Evolutionary conservation across 2,888 invertebrate genomes (phyloP), one percentile per base, ranked within the genome.

Genomic region (Caenorhabditis plicata): DNA sequence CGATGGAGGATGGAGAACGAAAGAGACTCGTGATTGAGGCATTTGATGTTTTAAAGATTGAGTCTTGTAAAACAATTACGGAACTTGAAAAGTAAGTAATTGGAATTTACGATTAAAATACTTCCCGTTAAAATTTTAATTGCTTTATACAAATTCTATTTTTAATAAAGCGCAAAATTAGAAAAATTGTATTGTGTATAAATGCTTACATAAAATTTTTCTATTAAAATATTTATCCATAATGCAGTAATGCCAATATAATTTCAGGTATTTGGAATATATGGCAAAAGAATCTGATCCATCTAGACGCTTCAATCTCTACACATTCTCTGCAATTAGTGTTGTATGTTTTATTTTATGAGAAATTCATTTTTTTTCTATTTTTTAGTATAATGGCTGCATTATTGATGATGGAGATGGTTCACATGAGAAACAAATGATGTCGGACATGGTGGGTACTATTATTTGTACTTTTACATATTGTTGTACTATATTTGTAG

Each of bases 371-470:
- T n/a, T n/a, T n/a, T n/a, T 19, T 27, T 38, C 9, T 31, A 2
- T 13, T 39, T 47, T 53, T 36, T 43, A 54, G 41, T 58, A 41
- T 31, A 53, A 60, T 23, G 60, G 60, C 45, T 60, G 60, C 32
- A 53, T 60, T 33, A 36, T 60, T 5, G 60, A 60, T 36, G 45
- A 48, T 0, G 31, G 38, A 1, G 36, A 23, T 1, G 3, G 45
- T 5, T 46, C 20, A 22, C 60, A 60, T 32, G 60, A 60, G 15
- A 27, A 60, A 19, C 60, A 60, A 39, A 60, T 60, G 60, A 49
- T 60, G 41, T 44, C 60, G 2, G 60, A 60, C 27, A 60, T 49
- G 26, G 57, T 57, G 26, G 13, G 35, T 25, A n/a, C n/a, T n/a
- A n/a, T n/a, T 4, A 31, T 31, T 15, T 41, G 15, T 26, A 17